Evolutionary conservation across 2,797 vertebrate species (phyloP).

Genomic region (Poeciliopsis infans): DNA sequence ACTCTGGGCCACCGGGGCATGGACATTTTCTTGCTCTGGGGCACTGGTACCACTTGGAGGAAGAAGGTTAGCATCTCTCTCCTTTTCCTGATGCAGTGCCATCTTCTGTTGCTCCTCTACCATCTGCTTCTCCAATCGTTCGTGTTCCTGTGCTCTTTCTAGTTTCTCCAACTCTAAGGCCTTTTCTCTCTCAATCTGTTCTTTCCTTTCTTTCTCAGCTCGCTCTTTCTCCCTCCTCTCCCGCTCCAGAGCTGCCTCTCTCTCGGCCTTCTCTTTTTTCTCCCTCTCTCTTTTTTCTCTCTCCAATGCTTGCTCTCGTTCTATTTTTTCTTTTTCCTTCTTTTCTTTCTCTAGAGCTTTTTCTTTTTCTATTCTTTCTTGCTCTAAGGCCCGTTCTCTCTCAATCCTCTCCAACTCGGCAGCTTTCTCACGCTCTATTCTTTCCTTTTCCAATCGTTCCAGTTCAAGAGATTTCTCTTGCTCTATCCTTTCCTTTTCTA

Average conservation of each 20-base stretch:
- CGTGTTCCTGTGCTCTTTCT: constrained; percentile 47
- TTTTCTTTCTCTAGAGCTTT: constrained; percentile 32
- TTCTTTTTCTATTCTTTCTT: constrained; percentile 43
- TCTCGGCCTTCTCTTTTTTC: constrained; percentile 54
- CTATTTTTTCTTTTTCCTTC: neutral
- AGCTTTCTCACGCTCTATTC: constrained; percentile 40
- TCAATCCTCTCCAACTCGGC: constrained; percentile 28
- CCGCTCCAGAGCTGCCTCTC: constrained; percentile 46
- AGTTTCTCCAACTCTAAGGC: constrained; percentile 41
- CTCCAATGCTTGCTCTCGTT: constrained; percentile 44
- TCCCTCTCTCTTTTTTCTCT: constrained; percentile 6
- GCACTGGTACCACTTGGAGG: constrained; percentile 70
- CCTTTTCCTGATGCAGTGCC: constrained; percentile 47
- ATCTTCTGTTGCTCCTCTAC: constrained; percentile 4
- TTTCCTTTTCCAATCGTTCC: constrained; percentile 62
- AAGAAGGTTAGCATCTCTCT: constrained; percentile 71
- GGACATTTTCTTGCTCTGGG: constrained; percentile 51
- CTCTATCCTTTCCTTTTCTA: constrained; percentile 45
- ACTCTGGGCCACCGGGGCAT: constrained; percentile 30
- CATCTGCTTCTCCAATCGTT: constrained; percentile 34
- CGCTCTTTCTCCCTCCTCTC: constrained; percentile 45
- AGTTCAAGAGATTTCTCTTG: constrained; percentile 33
- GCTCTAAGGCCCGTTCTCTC: constrained; percentile 37
- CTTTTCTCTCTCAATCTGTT: constrained; percentile 28
- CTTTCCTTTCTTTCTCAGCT: constrained; percentile 27